Evolutionary conservation across 2,797 vertebrate genomes (phyloP), one percentile per base, ranked within the genome.

Genomic region (Enteromius treurensis): DNA sequence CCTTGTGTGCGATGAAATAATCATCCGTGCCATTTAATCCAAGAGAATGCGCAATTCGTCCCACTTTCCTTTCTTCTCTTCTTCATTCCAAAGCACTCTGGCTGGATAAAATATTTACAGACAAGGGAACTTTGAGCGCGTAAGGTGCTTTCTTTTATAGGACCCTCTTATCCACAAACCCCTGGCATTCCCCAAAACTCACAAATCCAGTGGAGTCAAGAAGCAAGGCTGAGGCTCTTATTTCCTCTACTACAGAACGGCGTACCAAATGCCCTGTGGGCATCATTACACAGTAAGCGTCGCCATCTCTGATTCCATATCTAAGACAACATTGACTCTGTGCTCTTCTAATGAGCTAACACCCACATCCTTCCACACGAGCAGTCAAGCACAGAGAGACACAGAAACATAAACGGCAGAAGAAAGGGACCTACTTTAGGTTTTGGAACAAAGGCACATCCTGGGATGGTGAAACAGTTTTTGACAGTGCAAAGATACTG

Each of bases 371-470:
- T 29, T 60, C 14, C 55, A 55, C 67, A 60, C 23, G 32, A 83
- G 19, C 17, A 68, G n/a, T 53, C 34, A 60, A 40, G 17, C 37
- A 45, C 47, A 15, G 71, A 65, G 67, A 45, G 17, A 69, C 79
- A 64, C 51, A 84, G 82, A 87, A 47, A 34, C n/a, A 19, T 37
- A 70, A 78, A 51, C n/a, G 71, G 40, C 4, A 58, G 21, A 45
- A 62, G n/a, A 74, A 45, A 64, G 40, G 42, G 40, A 81, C 94
- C 92, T 92, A 99, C 98, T 93, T 97, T 62, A 58, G 98, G 98
- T 88, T 97, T 97, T 83, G 98, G 98, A 86, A 97, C 87, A 55
- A 99, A 99, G 64, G 98, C 97, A 77, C 90, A 90, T 49, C 98
- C 98, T 0, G 98, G 96, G 91, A 99, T 98, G 47, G 95, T 89